phyloP scores from a whole-genome alignment of 2,113 vertebrate genomes.

The Clarias macrocephalus region DNA sequence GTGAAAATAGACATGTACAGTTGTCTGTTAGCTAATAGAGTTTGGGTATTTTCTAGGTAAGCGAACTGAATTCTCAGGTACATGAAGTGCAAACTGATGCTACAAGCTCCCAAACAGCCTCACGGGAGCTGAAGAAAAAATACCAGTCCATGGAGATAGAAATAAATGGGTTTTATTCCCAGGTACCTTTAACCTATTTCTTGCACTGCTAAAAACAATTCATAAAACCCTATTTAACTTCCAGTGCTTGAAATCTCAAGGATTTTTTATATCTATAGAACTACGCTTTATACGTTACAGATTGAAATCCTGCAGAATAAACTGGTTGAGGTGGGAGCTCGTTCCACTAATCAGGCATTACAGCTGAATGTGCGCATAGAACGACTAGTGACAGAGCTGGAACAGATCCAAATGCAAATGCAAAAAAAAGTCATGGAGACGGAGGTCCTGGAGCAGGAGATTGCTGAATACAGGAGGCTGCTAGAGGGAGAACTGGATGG shows the following conservation, averaged over 20 bases:
- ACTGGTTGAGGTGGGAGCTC: constrained; percentile 46
- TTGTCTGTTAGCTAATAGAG: background rate
- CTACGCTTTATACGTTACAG: constrained; percentile 49
- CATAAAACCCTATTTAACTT: background rate
- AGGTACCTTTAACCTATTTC: constrained; percentile 62
- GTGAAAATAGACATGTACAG: background rate
- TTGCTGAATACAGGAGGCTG: constrained; percentile 71
- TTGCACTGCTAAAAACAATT: background rate
- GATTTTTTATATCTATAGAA: background rate
- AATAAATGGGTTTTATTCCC: constrained; percentile 58
- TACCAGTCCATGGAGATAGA: constrained; percentile 74
- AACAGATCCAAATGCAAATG: constrained; percentile 50
- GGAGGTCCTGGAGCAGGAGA: constrained; percentile 70
- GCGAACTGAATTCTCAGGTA: constrained; percentile 63
- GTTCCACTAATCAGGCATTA: constrained; percentile 49
- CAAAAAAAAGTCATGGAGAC: constrained; percentile 55
- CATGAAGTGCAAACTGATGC: constrained; percentile 52
- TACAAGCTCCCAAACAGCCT: constrained; percentile 54
- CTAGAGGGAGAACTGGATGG: constrained; percentile 59
- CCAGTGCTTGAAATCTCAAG: background rate
- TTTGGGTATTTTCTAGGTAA: constrained; percentile 61
- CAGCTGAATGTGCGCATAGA: constrained; percentile 61
- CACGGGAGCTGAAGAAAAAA: constrained; percentile 66
- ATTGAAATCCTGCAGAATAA: constrained; percentile 53
- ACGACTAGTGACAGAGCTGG: constrained; percentile 59